phyloP scores from a whole-genome alignment of 2,888 invertebrate genomes.

The Pyrgus malvae region DNA sequence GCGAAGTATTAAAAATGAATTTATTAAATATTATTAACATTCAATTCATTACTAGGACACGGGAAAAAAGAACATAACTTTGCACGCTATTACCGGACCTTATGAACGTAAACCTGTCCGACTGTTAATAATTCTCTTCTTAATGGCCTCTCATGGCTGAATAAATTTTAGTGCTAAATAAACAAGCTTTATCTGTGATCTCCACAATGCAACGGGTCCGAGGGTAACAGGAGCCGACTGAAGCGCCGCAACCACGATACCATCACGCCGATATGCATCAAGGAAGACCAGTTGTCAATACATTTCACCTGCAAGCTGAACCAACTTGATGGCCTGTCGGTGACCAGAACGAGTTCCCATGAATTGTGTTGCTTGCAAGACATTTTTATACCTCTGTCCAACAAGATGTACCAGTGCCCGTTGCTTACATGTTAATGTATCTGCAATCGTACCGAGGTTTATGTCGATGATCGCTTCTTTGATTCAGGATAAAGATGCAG shows the following conservation, averaged over 20 bases:
- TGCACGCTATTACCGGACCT: slow-evolving; percentile 57
- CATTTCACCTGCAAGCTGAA: slow-evolving; percentile 73
- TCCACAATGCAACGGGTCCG: slow-evolving; percentile 70
- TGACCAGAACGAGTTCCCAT: slow-evolving; percentile 69
- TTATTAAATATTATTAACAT: slow-evolving; percentile 56
- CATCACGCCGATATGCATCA: slow-evolving; percentile 79
- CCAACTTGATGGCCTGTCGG: slow-evolving; percentile 68
- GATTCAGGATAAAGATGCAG: slow-evolving; percentile 27
- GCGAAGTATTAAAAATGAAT: slow-evolving; percentile 44
- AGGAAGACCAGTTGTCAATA: slow-evolving; percentile 82
- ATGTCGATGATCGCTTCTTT: slow-evolving; percentile 39
- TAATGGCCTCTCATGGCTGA: slow-evolving; percentile 71
- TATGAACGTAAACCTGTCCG: slow-evolving; percentile 67
- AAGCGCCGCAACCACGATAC: slow-evolving; percentile 75
- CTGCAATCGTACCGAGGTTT: slow-evolving; percentile 45
- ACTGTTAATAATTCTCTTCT: slow-evolving; percentile 68
- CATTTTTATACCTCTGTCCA: slow-evolving; percentile 73
- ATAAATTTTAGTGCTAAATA: slow-evolving; percentile 78
- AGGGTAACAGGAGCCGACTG: slow-evolving; percentile 71
- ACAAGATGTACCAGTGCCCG: slow-evolving; percentile 52
- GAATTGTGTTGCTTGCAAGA: slow-evolving; percentile 69
- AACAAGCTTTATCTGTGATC: slow-evolving; percentile 76
- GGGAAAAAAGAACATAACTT: slow-evolving; percentile 57
- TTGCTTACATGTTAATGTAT: slow-evolving; percentile 66
- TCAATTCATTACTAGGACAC: slow-evolving; percentile 62